These are phyloP conservation scores for Falco concolor DNA, from an alignment of 2,797 vertebrate genomes.

Conservation along the genomic window DNA sequence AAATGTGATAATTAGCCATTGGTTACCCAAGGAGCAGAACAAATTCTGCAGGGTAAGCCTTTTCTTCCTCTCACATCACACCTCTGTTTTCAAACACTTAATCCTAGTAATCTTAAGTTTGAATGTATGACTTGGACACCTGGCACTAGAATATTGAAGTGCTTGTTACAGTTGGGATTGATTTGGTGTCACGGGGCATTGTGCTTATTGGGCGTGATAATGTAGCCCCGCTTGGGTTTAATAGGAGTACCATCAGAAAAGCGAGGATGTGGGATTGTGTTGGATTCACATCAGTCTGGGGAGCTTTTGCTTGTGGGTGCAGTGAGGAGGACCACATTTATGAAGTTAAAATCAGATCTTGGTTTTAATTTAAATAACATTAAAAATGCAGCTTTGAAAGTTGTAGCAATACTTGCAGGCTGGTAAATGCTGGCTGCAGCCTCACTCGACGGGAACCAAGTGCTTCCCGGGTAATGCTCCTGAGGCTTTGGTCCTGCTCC, in stretches of 20 bases:
- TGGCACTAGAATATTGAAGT: neutral
- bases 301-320: neutral
- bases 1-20: neutral
- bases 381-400: neutral
- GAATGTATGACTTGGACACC: neutral
- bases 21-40: neutral
- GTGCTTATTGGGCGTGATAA: neutral
- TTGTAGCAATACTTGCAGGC: rapidly evolving
- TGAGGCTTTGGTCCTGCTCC: neutral
- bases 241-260: neutral
- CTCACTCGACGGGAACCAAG: rapidly evolving
- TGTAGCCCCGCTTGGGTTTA: neutral
- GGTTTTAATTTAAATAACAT: neutral
- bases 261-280: rapidly evolving
- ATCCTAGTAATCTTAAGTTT: neutral
- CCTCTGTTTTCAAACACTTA: neutral
- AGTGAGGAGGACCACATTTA: neutral
- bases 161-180: neutral
- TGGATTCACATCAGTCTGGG: neutral
- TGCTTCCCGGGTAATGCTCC: neutral
- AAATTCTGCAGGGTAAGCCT: neutral
- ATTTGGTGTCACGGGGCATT: neutral
- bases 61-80: neutral
- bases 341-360: neutral
- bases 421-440: neutral